phyloP scores from a whole-genome alignment of 2,113 vertebrate genomes.

The Scophthalmus maximus region DNA sequence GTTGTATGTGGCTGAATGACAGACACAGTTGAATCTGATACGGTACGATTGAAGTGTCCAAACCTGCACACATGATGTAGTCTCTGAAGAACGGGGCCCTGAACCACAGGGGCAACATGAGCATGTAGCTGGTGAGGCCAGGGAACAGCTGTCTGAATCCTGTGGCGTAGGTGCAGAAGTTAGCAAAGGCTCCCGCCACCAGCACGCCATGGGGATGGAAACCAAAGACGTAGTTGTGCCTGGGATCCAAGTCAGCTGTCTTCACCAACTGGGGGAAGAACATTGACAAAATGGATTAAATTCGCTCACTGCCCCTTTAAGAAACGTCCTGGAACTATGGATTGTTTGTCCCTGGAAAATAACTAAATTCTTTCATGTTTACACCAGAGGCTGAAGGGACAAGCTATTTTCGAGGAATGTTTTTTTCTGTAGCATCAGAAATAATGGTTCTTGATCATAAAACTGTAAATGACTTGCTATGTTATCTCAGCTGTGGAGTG shows the following conservation, averaged over 20 bases:
- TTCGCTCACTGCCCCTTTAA: too few species aligned
- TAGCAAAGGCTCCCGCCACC: constrained; percentile 88
- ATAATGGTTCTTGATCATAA: not conserved
- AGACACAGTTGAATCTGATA: accelerated
- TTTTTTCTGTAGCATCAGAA: not conserved
- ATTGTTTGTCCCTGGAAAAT: not conserved
- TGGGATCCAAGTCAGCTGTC: constrained; percentile 89
- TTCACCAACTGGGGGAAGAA: constrained; percentile 87
- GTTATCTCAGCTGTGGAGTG: constrained; percentile 18
- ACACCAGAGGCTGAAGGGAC: not conserved
- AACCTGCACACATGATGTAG: constrained; percentile 90
- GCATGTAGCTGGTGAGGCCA: constrained; percentile 85
- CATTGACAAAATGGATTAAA: not conserved
- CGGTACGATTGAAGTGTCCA: not conserved
- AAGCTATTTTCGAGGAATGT: not conserved
- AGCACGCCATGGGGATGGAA: constrained; percentile 94
- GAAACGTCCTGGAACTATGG: too few species aligned
- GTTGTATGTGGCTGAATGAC: not conserved
- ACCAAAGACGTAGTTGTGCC: constrained; percentile 89
- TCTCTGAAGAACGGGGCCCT: constrained; percentile 91
- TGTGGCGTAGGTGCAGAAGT: constrained; percentile 89
- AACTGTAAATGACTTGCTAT: constrained; percentile 15
- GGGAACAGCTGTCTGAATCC: constrained; percentile 87
- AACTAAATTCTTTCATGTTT: not conserved
- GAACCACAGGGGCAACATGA: constrained; percentile 94